phyloP scores from a whole-genome alignment of 2,888 invertebrate species.

The Torymus tubicola region DNA sequence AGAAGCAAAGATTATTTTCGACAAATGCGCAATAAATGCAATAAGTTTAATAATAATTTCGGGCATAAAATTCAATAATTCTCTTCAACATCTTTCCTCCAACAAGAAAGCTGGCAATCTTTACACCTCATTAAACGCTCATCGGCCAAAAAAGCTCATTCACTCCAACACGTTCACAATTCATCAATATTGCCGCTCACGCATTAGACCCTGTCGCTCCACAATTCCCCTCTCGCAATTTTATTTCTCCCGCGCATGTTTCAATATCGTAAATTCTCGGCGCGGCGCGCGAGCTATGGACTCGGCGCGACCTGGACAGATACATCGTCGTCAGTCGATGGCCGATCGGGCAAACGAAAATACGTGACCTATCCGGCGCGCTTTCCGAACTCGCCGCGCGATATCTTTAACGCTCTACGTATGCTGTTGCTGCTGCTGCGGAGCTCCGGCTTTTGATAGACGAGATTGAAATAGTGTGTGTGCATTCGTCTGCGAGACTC shows the following conservation, averaged over 20 bases:
- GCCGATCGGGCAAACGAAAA: conserved; percentile 45
- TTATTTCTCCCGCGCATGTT: conserved; percentile 26
- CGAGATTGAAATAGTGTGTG: too few relatives aligned
- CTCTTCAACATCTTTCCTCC: too few relatives aligned
- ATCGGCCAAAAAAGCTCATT: conserved; percentile 3
- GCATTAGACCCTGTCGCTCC: conserved; percentile 37
- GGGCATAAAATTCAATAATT: too few relatives aligned
- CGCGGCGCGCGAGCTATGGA: not conserved
- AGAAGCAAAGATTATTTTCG: too few relatives aligned
- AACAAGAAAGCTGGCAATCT: too few relatives aligned
- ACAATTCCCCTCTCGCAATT: conserved; percentile 24
- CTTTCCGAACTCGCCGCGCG: conserved; percentile 17
- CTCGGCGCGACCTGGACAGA: not conserved
- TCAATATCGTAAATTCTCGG: conserved; percentile 49
- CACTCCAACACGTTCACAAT: not conserved
- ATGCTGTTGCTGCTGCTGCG: too few relatives aligned
- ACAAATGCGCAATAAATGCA: too few relatives aligned
- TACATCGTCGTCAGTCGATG: conserved; percentile 28
- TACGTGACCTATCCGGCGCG: conserved; percentile 49
- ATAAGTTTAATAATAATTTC: too few relatives aligned
- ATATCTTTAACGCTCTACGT: conserved; percentile 33
- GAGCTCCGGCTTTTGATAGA: conserved; percentile 18
- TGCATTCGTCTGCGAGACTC: too few relatives aligned
- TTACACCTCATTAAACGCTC: too few relatives aligned
- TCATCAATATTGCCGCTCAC: conserved; percentile 22